Conservation (phyloP, 2,113 vertebrate genomes). For the Dolichallabes microphthalmus region DNA sequence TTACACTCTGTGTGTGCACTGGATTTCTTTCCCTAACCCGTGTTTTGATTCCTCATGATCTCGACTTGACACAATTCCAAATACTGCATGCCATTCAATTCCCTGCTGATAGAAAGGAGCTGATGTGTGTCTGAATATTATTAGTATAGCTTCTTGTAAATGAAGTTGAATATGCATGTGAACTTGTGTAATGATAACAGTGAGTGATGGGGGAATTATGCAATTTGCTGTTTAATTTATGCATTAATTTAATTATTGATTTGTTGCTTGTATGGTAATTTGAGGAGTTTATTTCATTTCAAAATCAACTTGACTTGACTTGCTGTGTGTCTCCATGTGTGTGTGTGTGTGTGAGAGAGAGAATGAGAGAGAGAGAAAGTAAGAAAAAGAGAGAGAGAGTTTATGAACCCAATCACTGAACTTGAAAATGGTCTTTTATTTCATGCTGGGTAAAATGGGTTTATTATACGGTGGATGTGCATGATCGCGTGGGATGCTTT, state of each 20-base stretch:
- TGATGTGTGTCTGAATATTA: conserved; percentile 27
- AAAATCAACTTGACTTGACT: conserved; percentile 25
- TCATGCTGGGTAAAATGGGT: conserved; percentile 58
- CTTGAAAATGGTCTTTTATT: conserved; percentile 61
- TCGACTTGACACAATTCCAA: conserved; percentile 26
- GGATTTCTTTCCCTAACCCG: conserved; percentile 20
- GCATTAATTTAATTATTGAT: conserved; percentile 45
- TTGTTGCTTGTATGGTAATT: conserved; percentile 44
- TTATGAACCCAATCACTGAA: conserved; percentile 61
- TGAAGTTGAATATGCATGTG: conserved; percentile 29
- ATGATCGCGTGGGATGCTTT: conserved; percentile 57
- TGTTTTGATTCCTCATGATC: conserved; percentile 24
- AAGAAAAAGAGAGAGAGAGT: conserved; percentile 35
- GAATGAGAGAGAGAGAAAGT: not conserved
- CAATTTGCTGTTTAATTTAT: conserved; percentile 43
- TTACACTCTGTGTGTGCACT: conserved; percentile 7
- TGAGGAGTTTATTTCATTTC: conserved; percentile 34
- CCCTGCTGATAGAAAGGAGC: conserved; percentile 26
- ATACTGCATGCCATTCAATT: conserved; percentile 17
- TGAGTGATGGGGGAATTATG: conserved; percentile 31
- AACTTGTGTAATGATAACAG: conserved; percentile 31
- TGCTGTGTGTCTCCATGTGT: not conserved
- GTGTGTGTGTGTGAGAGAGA: conserved; percentile 13
- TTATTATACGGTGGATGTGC: conserved; percentile 61
- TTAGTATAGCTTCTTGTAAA: conserved; percentile 31